Evolutionary conservation across 2,113 vertebrate species (phyloP).

Genomic region (Vicugna pacos): DNA sequence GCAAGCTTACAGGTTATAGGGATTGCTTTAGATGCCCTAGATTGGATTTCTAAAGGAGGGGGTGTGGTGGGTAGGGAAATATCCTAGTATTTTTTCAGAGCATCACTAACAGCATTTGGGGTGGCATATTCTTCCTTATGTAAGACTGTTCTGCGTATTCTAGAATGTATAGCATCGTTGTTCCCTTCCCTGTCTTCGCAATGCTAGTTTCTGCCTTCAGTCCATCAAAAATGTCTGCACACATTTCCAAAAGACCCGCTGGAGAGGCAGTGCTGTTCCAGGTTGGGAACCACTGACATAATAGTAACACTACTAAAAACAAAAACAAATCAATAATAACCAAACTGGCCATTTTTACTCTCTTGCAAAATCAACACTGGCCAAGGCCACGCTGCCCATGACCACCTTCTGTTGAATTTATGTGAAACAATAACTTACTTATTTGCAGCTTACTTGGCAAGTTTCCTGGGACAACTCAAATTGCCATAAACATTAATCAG

Average conservation of each 20-base stretch:
- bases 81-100: neutral
- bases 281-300: neutral
- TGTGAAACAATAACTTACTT: neutral
- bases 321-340: neutral
- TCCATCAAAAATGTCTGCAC: neutral
- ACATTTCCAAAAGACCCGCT: neutral
- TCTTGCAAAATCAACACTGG: neutral
- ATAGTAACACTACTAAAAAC: neutral
- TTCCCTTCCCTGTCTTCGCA: neutral
- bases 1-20: neutral
- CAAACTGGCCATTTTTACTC: neutral
- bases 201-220: neutral
- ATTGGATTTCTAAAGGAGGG: neutral
- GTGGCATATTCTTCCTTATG: neutral
- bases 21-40: neutral
- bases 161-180: neutral
- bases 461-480: conserved; percentile 24
- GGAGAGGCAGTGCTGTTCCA: neutral
- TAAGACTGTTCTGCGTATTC: neutral
- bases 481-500: neutral
- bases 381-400: neutral
- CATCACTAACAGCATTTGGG: neutral
- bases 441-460: neutral
- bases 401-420: neutral
- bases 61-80: neutral